phyloP scores from a whole-genome alignment of 2,797 vertebrate species.

The Pelodytes ibericus region DNA sequence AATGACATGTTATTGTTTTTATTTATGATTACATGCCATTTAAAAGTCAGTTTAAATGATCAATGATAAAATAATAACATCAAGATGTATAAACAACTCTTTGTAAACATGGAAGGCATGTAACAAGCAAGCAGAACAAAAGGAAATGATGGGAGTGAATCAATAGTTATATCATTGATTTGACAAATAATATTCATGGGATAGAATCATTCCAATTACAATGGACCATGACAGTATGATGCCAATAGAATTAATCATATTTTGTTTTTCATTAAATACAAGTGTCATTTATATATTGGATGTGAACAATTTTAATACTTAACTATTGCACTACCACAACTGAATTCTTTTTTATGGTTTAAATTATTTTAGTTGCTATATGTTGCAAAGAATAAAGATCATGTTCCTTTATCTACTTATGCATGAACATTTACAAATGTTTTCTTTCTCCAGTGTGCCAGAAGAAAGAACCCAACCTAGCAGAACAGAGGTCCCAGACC shows the following conservation, averaged over 20 bases:
- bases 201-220: constrained; percentile 19
- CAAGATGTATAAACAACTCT: background rate
- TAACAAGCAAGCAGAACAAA: constrained; percentile 24
- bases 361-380: no score
- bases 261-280: background rate
- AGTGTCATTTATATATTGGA: background rate
- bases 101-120: background rate
- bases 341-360: no score
- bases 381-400: no score
- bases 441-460: no score
- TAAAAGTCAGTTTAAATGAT: background rate
- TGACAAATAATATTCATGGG: constrained; percentile 14
- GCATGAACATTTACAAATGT: no score
- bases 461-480: no score
- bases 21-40: background rate
- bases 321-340: no score
- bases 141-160: background rate
- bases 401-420: no score
- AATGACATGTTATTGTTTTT: constrained; percentile 4
- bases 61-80: background rate
- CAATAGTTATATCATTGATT: constrained; percentile 29
- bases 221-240: constrained; percentile 15
- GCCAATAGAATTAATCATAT: background rate
- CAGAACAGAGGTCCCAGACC: no score
- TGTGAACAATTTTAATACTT: no score